Evolutionary conservation across 2,113 vertebrate species (phyloP), one percentile per base, ranked within the genome.

Genomic region (Tyrannus savana): DNA sequence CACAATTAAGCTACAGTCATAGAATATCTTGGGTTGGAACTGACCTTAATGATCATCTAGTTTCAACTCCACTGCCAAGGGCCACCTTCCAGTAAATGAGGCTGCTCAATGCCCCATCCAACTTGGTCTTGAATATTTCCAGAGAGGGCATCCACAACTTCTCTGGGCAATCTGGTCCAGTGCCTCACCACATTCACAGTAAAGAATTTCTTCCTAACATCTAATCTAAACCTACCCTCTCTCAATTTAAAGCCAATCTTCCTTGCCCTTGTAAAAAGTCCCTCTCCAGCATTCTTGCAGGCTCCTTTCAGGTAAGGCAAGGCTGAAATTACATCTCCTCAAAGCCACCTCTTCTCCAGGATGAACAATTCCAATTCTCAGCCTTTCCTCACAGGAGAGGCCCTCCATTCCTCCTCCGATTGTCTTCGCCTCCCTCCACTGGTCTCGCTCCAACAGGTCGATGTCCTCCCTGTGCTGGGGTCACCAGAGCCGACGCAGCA

Each of bases 21-120:
- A 25, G 13, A 89, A 53, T 7, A 24, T 21, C 14, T 60, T 35
- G 24, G 0, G 0, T 3, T 75, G 39, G 9, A 31, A 47, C 14
- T 7, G 14, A 27, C 5, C 21, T 62, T 35, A 52, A n/a, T 30
- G 10, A 46, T n/a, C 12, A 67, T 2, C 33, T 17, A 12, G 4
- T 41, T 55, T 30, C 63, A 62, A 47, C 4, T 0, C 7, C 7
- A 5, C 10, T 28, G 8, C 19, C 27, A 49, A 3, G 25, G 50
- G 25, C 17, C 21, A 56, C 7, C 5, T 64, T 42, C 18, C 24
- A 53, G 16, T 47, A 30, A 6, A 21, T 21, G 24, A 75, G 10
- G 46, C 0, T 52, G 19, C 24, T 47, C 39, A 82, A 49, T 46
- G 39, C 10, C 24, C 10, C n/a, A 52, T 9, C 16, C 37, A 67